These are phyloP conservation scores for Rutpela maculata DNA, from an alignment of 2,888 invertebrate genomes.

Conservation along the genomic window DNA sequence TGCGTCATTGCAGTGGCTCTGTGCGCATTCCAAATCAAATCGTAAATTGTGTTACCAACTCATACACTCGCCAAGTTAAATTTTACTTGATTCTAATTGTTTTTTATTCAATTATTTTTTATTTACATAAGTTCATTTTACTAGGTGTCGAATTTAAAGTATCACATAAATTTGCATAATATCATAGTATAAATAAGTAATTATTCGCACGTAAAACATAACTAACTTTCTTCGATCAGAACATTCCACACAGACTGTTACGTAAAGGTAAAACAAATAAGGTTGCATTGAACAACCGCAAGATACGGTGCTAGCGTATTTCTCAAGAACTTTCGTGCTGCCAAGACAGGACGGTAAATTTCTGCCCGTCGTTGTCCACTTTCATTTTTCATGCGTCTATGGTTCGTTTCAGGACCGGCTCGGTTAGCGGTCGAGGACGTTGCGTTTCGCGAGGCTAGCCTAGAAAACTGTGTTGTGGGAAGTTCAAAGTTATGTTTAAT, in stretches of 20 bases:
- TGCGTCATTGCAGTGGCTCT: too few species aligned
- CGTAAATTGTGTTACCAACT: too few species aligned
- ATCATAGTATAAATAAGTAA: too few species aligned
- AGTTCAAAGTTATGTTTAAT: neutral
- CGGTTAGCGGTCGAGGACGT: slow-evolving; percentile 6
- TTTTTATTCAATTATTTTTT: too few species aligned
- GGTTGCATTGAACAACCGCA: slow-evolving; percentile 24
- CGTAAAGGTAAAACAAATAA: slow-evolving; percentile 33
- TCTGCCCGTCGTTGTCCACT: slow-evolving; percentile 9
- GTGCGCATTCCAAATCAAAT: too few species aligned
- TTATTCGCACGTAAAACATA: neutral
- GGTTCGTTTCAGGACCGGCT: neutral
- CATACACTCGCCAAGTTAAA: too few species aligned
- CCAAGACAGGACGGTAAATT: neutral
- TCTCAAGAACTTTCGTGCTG: slow-evolving; percentile 30
- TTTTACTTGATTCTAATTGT: too few species aligned
- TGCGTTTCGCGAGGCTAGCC: neutral
- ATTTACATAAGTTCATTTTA: too few species aligned
- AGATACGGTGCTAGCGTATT: slow-evolving; percentile 14
- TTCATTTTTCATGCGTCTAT: slow-evolving; percentile 17
- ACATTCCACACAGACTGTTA: slow-evolving; percentile 23
- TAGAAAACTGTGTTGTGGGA: neutral
- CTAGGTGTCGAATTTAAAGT: neutral
- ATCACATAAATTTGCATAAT: neutral
- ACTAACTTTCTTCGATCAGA: slow-evolving; percentile 25